A percentile compares a stretch with the other conserved stretches of the same genome.
Conservation (phyloP, 2,797 vertebrate species). For the Tenualosa thibaudeaui region DNA sequence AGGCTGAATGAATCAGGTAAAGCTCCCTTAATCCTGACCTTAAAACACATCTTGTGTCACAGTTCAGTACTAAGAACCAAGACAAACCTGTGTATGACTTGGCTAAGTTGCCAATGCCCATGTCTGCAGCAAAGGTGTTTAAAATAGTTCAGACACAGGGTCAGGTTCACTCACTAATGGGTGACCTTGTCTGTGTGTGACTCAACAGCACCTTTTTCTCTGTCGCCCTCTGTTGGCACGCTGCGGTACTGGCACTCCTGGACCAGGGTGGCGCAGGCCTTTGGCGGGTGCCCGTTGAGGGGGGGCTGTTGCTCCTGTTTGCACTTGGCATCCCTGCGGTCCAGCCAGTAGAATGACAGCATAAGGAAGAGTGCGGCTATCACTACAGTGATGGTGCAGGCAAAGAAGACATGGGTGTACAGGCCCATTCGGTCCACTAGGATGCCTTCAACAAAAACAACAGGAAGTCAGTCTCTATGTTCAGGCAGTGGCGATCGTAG, state of each 20-base stretch:
- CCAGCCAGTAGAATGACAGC: conserved; percentile 78
- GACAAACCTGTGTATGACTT: not conserved
- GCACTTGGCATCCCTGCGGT: conserved; percentile 54
- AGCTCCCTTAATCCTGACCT: not conserved
- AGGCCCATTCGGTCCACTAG: conserved; percentile 81
- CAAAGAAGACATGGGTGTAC: conserved; percentile 81
- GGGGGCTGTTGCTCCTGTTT: conserved; percentile 21
- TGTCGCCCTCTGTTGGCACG: conserved; percentile 62
- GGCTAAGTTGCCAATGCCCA: not conserved
- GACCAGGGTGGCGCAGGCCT: conserved; percentile 21
- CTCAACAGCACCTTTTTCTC: conserved; percentile 43
- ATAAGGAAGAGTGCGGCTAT: conserved; percentile 84
- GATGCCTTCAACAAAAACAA: conserved; percentile 73
- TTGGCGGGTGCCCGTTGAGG: conserved; percentile 21
- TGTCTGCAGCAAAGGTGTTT: not conserved
- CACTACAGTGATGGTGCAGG: conserved; percentile 80
- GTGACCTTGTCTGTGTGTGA: conserved; percentile 46
- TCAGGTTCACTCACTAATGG: conserved; percentile 51
- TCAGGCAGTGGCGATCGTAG: not conserved
- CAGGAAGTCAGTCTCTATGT: conserved; percentile 1
- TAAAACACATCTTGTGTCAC: not conserved
- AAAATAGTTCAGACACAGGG: not conserved
- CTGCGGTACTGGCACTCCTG: conserved; percentile 62
- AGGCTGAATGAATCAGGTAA: not conserved
- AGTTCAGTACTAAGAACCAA: not conserved